Conservation (phyloP, 2,888 invertebrate species). For the Euphydryas editha region DNA sequence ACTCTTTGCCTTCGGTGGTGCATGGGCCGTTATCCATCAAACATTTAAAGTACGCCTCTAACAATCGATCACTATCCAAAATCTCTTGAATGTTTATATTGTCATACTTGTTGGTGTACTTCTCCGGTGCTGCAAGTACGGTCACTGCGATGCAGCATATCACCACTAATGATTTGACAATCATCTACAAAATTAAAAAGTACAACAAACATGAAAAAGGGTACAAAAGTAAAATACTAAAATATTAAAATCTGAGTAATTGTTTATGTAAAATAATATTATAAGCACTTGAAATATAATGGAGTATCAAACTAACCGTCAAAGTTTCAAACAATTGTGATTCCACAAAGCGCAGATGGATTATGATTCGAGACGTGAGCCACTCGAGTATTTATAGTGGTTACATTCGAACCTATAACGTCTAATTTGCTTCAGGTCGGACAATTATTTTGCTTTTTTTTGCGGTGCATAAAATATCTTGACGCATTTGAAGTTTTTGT, state of each 20-base stretch:
- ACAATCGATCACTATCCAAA: constrained; percentile 85
- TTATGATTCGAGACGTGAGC: constrained; percentile 60
- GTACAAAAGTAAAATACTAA: background rate
- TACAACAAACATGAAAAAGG: background rate
- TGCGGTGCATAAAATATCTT: background rate
- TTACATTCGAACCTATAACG: constrained; percentile 55
- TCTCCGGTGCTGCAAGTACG: constrained; percentile 41
- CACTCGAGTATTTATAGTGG: constrained; percentile 67
- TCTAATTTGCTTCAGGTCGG: constrained; percentile 69
- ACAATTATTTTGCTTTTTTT: constrained; percentile 58
- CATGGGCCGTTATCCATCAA: constrained; percentile 85
- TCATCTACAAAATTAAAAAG: constrained; percentile 39
- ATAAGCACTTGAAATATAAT: background rate
- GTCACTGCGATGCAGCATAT: constrained; percentile 38
- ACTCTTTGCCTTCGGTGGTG: constrained; percentile 87
- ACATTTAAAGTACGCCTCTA: constrained; percentile 87
- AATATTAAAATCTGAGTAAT: background rate
- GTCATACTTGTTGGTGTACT: constrained; percentile 87
- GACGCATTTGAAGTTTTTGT: too few relatives aligned
- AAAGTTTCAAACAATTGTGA: constrained; percentile 21
- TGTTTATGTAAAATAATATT: background rate
- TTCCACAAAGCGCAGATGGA: constrained; percentile 52
- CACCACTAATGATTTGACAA: constrained; percentile 37
- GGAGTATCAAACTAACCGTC: constrained; percentile 11
- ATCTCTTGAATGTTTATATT: constrained; percentile 88